These are phyloP conservation scores for Spodoptera picta DNA, from an alignment of 2,888 invertebrate genomes.

Conservation along the genomic window DNA sequence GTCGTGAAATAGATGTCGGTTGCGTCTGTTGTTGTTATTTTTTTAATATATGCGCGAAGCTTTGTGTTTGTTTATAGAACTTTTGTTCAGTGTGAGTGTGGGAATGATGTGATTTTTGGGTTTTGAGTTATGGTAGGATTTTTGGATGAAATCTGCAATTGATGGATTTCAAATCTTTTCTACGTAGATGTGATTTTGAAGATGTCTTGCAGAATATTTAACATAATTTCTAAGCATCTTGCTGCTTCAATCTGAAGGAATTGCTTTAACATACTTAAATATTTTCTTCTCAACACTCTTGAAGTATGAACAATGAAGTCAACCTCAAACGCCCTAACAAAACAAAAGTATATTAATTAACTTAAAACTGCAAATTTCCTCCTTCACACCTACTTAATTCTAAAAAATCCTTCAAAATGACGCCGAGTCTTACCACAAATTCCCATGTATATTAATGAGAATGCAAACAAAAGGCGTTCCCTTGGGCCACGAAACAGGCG, in stretches of 20 bases:
- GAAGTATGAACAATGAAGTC: not conserved
- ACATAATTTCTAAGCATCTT: too few relatives aligned
- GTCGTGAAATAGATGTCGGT: slow-evolving; percentile 48
- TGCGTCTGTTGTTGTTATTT: slow-evolving; percentile 42
- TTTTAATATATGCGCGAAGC: slow-evolving; percentile 42
- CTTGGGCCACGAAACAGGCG: slow-evolving; percentile 64
- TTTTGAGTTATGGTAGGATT: not conserved
- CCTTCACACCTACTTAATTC: slow-evolving; percentile 39
- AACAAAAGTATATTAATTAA: slow-evolving; percentile 41
- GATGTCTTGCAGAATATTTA: too few relatives aligned
- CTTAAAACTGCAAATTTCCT: slow-evolving; percentile 34
- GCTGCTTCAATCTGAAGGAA: too few relatives aligned
- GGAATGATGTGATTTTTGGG: slow-evolving; percentile 16
- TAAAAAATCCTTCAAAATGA: slow-evolving; percentile 51
- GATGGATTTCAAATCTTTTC: not conserved
- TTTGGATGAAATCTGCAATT: slow-evolving; percentile 10
- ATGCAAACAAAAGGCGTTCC: slow-evolving; percentile 68
- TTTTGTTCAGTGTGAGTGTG: slow-evolving; percentile 16
- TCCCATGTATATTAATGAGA: slow-evolving; percentile 75
- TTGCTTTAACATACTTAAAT: too few relatives aligned
- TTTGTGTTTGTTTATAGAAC: slow-evolving; percentile 25
- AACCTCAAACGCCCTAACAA: not conserved
- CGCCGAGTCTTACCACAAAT: slow-evolving; percentile 55
- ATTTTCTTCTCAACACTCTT: too few relatives aligned
- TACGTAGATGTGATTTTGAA: not conserved